phyloP scores from a whole-genome alignment of 1,140 invertebrate genomes.

The Musca vetustissima region DNA sequence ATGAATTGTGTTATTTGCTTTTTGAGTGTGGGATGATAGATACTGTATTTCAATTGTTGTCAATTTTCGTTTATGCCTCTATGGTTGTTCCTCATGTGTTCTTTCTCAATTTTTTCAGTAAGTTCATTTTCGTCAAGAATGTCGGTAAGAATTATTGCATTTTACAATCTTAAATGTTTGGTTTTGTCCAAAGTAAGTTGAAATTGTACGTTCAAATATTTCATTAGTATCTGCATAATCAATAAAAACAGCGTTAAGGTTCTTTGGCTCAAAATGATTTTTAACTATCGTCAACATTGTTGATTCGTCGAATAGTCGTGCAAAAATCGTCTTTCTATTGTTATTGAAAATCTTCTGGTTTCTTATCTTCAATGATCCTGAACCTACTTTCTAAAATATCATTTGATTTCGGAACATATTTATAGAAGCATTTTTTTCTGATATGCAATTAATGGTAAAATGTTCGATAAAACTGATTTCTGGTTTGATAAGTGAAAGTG shows the following conservation, averaged over 20 bases:
- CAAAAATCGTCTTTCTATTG: conserved; percentile 1
- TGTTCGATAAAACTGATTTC: neutral
- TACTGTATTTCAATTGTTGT: no score
- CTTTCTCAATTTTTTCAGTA: conserved; percentile 1
- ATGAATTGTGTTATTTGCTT: no score
- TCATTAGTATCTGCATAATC: neutral
- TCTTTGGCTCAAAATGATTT: neutral
- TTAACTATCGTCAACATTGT: neutral
- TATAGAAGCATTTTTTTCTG: neutral
- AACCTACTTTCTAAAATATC: neutral
- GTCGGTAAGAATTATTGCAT: neutral
- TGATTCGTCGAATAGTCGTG: neutral
- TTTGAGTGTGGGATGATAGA: no score
- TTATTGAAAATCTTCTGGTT: neutral
- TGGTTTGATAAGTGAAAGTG: conserved; percentile 1
- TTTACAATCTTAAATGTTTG: neutral
- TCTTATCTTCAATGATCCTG: neutral
- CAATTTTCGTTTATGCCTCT: no score
- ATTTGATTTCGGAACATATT: conserved; percentile 7
- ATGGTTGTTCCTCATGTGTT: conserved; percentile 15
- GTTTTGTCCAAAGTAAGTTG: neutral
- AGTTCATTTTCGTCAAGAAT: no score
- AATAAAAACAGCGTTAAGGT: conserved; percentile 1
- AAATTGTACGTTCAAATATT: neutral
- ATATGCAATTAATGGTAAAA: neutral